Percentiles rank a stretch among this genome's conserved stretches.
phyloP scores from a whole-genome alignment of 2,113 vertebrate species.

The Taxidea taxus region DNA sequence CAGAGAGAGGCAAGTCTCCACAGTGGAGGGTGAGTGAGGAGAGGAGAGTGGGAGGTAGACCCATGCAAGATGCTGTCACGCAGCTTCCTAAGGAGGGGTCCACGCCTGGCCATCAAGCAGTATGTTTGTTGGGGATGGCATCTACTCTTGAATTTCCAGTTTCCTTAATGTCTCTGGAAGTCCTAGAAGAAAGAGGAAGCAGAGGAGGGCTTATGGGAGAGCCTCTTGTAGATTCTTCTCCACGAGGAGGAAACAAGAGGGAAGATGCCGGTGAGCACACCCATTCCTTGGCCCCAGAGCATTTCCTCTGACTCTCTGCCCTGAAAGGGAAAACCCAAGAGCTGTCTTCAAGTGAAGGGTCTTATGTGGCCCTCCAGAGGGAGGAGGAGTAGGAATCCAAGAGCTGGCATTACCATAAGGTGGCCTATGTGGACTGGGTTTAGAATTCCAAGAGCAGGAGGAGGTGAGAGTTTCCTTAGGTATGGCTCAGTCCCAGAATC shows the following conservation, averaged over 20 bases:
- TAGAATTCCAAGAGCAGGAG: neutral
- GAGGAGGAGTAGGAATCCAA: neutral
- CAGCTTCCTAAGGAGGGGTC: neutral
- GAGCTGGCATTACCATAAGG: neutral
- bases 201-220: neutral
- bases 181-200: constrained; percentile 9
- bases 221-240: neutral
- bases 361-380: neutral
- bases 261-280: neutral
- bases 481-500: neutral
- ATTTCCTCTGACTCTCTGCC: neutral
- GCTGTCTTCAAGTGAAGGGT: neutral
- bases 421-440: neutral
- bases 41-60: neutral
- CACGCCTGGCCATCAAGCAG: neutral
- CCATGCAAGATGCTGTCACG: neutral
- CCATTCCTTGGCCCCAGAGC: constrained; percentile 62
- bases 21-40: neutral
- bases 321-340: neutral
- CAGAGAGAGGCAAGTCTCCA: neutral
- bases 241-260: neutral
- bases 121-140: neutral
- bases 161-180: neutral
- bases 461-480: neutral
- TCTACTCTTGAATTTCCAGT: neutral